phyloP scores from a whole-genome alignment of 2,888 invertebrate genomes.

The Leptinotarsa tumamoca region DNA sequence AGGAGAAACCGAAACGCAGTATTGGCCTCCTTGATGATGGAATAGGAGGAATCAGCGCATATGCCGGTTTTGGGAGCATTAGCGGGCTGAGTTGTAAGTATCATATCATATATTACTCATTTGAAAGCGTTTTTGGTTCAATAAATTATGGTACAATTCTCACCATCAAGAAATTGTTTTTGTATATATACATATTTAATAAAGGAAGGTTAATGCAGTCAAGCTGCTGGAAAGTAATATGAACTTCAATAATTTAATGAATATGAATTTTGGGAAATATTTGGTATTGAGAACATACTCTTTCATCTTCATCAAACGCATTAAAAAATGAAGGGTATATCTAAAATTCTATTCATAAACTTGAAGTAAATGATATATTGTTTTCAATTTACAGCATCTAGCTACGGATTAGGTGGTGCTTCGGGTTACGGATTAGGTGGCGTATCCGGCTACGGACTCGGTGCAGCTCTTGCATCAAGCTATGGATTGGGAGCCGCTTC shows the following conservation, averaged over 20 bases:
- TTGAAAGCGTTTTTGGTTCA: too few relatives aligned
- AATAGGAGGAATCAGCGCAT: neutral
- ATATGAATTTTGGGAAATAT: neutral
- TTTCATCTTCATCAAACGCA: neutral
- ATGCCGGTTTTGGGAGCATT: neutral
- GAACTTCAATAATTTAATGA: too few relatives aligned
- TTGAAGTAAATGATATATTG: too few relatives aligned
- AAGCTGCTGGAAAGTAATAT: too few relatives aligned
- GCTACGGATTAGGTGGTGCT: constrained; percentile 21
- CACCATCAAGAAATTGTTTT: too few relatives aligned
- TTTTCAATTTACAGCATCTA: neutral
- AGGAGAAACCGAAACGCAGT: constrained; percentile 29
- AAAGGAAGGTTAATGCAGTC: too few relatives aligned
- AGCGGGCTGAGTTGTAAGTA: too few relatives aligned
- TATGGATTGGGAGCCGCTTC: constrained; percentile 15
- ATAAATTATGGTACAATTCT: too few relatives aligned
- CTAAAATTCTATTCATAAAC: too few relatives aligned
- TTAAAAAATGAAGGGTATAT: neutral
- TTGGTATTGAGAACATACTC: too few relatives aligned
- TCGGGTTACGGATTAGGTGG: neutral
- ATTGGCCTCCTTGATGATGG: constrained; percentile 2
- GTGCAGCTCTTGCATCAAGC: constrained; percentile 16
- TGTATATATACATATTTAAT: too few relatives aligned
- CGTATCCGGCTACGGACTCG: neutral
- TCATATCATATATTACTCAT: too few relatives aligned